These are phyloP conservation scores for Elysia chlorotica DNA, from an alignment of 1,140 invertebrate species.

Conservation along the genomic window DNA sequence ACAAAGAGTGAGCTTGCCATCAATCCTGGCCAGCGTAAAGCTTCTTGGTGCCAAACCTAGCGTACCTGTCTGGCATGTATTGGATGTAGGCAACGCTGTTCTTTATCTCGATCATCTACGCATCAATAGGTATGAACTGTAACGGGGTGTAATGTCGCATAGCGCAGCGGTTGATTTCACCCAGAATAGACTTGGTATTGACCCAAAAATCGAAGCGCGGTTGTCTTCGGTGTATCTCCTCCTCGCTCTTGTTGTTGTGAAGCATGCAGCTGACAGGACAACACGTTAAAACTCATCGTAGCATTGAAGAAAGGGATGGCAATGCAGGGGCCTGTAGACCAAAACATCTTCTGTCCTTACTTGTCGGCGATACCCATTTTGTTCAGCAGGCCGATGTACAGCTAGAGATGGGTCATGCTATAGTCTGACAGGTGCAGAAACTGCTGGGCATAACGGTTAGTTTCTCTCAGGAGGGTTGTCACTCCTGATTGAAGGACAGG, in stretches of 20 bases:
- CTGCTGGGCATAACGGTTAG: no score
- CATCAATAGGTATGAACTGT: slow-evolving; percentile 25
- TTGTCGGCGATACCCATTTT: no score
- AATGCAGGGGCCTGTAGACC: no score
- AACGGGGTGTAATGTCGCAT: slow-evolving; percentile 13
- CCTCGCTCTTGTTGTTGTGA: background rate
- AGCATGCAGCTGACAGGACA: slow-evolving; percentile 19
- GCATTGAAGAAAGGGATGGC: no score
- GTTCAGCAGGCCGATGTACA: no score
- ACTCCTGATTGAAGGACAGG: no score
- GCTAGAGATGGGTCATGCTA: no score
- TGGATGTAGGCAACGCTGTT: slow-evolving; percentile 22
- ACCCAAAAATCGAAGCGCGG: slow-evolving; percentile 23
- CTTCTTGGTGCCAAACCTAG: slow-evolving; percentile 26
- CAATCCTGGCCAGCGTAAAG: slow-evolving; percentile 26
- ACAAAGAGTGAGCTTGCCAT: no score
- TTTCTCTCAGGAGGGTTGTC: no score
- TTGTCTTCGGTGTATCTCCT: slow-evolving; percentile 1
- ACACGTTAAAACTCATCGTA: no score
- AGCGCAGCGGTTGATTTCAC: slow-evolving; percentile 4
- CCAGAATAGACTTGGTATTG: slow-evolving; percentile 21
- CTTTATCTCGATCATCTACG: slow-evolving; percentile 28
- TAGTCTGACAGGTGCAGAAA: no score
- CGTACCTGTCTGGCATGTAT: slow-evolving; percentile 30
- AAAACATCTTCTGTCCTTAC: no score